Evolutionary conservation across 2,888 invertebrate genomes (phyloP).

Genomic region (Leptopterna dolabrata): DNA sequence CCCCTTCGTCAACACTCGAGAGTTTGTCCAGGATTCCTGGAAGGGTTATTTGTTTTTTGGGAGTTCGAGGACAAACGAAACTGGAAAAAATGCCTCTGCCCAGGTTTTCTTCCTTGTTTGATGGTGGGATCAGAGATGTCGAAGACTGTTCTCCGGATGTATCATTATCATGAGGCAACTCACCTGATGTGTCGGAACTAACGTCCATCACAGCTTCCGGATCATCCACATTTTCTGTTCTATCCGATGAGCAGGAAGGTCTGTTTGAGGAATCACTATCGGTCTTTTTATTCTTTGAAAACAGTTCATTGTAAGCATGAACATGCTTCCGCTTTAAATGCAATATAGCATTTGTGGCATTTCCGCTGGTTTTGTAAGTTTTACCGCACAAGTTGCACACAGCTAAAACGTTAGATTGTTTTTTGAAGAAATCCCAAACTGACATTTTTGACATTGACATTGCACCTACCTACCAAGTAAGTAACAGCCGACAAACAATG

Average conservation of each 20-base stretch:
- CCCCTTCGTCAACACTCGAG: neutral
- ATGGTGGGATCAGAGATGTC: neutral
- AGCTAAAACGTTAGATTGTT: neutral
- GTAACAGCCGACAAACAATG: too few relatives aligned
- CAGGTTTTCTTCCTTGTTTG: neutral
- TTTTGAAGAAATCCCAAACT: constrained; percentile 5
- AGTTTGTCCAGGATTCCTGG: neutral
- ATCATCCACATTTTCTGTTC: too few relatives aligned
- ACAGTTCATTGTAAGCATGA: neutral
- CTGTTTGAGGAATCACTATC: neutral
- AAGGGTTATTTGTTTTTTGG: too few relatives aligned
- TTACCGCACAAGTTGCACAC: constrained; percentile 7
- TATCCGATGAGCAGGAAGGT: neutral
- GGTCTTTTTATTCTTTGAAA: neutral
- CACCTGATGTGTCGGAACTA: too few relatives aligned
- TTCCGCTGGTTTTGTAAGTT: neutral
- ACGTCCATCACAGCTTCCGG: too few relatives aligned
- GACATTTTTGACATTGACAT: neutral
- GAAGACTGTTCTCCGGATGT: neutral
- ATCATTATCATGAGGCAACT: too few relatives aligned
- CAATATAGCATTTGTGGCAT: neutral
- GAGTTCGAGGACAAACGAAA: too few relatives aligned
- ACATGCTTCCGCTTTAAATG: neutral
- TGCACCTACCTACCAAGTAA: too few relatives aligned
- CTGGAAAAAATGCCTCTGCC: too few relatives aligned